phyloP scores from a whole-genome alignment of 2,888 invertebrate genomes.

The Keiferia lycopersicella region DNA sequence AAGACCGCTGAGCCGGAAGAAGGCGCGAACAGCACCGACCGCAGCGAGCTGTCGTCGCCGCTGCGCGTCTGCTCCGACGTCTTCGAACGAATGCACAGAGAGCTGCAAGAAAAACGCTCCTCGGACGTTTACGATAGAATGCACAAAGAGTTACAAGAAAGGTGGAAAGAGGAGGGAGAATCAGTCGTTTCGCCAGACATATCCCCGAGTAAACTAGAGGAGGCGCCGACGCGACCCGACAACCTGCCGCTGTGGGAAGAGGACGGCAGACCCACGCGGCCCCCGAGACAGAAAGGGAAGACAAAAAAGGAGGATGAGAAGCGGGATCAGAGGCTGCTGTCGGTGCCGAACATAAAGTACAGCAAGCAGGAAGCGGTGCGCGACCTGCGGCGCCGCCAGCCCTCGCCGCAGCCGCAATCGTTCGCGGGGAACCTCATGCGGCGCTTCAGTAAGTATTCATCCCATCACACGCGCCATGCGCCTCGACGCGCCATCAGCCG shows the following conservation, averaged over 20 bases:
- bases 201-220: conserved; percentile 46
- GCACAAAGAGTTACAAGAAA: conserved; percentile 72
- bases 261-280: conserved; percentile 59
- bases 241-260: conserved; percentile 81
- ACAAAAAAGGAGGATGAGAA: conserved; percentile 55
- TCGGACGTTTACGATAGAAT: conserved; percentile 67
- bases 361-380: conserved; percentile 74
- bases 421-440: conserved; percentile 90
- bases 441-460: conserved; percentile 91
- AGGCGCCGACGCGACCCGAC: conserved; percentile 76
- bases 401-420: conserved; percentile 69
- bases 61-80: conserved; percentile 66
- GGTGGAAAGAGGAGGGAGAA: conserved; percentile 67
- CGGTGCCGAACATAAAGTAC: conserved; percentile 89
- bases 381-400: conserved; percentile 80
- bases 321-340: conserved; percentile 86
- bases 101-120: conserved; percentile 59
- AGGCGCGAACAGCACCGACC: conserved; percentile 39
- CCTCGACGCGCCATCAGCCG: conserved; percentile 42
- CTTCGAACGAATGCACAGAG: conserved; percentile 69
- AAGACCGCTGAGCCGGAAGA: conserved; percentile 28
- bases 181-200: conserved; percentile 40
- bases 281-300: conserved; percentile 73
- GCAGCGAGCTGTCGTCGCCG: conserved; percentile 51
- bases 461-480: conserved; percentile 38